These are phyloP conservation scores for Rhinoderma darwinii DNA, from an alignment of 2,113 vertebrate species.

Conservation along the genomic window DNA sequence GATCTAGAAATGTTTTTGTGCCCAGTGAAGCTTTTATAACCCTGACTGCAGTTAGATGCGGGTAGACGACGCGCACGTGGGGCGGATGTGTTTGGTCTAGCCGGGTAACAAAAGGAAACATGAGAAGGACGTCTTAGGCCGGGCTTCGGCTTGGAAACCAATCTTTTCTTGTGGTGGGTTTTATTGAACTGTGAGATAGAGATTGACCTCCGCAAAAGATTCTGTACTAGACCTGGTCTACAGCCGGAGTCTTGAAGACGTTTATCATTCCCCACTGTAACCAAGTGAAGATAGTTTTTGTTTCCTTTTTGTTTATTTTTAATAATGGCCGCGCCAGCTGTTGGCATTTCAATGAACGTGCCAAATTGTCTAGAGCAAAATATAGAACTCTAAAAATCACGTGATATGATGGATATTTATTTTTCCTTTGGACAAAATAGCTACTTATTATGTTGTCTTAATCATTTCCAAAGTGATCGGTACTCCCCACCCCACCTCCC, in stretches of 20 bases:
- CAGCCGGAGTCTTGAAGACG: background rate
- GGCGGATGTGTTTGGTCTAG: constrained; percentile 38
- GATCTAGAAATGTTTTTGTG: constrained; percentile 2
- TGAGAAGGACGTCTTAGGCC: background rate
- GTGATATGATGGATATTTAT: constrained; percentile 9
- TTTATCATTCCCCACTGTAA: background rate
- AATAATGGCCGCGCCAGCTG: constrained; percentile 17
- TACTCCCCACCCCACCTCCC: background rate
- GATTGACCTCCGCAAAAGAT: background rate
- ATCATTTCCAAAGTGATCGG: constrained; percentile 26
- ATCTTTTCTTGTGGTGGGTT: background rate
- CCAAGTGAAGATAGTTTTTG: background rate
- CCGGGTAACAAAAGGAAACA: background rate
- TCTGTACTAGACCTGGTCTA: background rate
- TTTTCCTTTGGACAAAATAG: constrained; percentile 30
- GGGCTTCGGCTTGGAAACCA: background rate
- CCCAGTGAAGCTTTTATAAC: background rate
- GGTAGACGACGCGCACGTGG: constrained; percentile 26
- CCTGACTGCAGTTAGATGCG: background rate
- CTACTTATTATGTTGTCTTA: constrained; percentile 46
- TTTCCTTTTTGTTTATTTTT: background rate
- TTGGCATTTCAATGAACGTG: constrained; percentile 6
- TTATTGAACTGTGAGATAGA: background rate
- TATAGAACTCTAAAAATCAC: constrained; percentile 29
- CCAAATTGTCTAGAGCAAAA: constrained; percentile 19